Base-by-base conservation (phyloP, 2,888 invertebrate species). In the Parnassius smintheus region DNA sequence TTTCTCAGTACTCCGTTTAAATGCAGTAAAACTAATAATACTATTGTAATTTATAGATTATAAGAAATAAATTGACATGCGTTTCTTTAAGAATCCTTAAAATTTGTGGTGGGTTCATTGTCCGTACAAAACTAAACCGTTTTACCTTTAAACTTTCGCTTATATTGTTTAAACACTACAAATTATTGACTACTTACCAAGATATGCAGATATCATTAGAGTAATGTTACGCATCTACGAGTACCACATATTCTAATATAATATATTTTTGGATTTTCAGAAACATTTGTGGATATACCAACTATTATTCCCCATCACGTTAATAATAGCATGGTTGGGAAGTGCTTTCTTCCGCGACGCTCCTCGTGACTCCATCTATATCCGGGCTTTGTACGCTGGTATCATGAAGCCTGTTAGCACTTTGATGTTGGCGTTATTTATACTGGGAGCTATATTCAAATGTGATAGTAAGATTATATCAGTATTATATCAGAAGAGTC, bases 301-400 rank as follows among this genome's bases (percentile, higher is more conserved):
- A 13, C 18, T 60, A 1, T 12, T 73, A 9, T 22, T 73, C 1
- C 77, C 76, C 0, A 0, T 69, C 11, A 62, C 41, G 1, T 0
- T 65, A 0, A 11, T 18, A 12, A 10, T 74, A 25, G 13, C 68
- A 1, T 51, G 66, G 42, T 42, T 70, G 0, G 72, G 74, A 25
- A 64, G 64, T 11, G 25, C 77, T 11, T 81, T 75, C 73, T 80
- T 75, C 66, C 44, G 18, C 0, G 74, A 75, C 49, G 60, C 42
- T 7, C 72, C 70, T 0, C 66, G 59, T 1, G 63, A 62, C 9
- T 50, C 69, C 1, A 1, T 74, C 3, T 41, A 49, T 18, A 10
- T 68, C n/a, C 65, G 79, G 2, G 60, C 68, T 4, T 9, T 74
- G 1, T 74, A 65, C 52, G 66, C 75, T 1, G 65, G 68, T 2